Evolutionary conservation across 2,113 vertebrate species (phyloP).

Genomic region (Connochaetes taurinus): DNA sequence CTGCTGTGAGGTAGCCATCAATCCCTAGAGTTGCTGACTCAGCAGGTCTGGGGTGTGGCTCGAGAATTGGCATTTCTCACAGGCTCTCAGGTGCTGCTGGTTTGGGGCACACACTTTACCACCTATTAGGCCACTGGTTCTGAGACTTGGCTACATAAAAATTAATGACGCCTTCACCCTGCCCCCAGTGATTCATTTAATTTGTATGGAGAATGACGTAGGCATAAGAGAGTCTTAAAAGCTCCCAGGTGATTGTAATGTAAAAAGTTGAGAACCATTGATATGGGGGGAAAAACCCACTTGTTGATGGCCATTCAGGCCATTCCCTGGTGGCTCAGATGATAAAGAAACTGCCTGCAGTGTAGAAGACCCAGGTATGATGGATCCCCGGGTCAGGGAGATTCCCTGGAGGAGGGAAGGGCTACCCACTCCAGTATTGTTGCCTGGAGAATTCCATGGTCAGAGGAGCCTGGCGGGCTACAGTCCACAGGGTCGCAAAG

Average conservation of each 20-base stretch:
- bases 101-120: too few species aligned
- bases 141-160: not conserved
- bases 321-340: not conserved
- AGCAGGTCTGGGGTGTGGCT: not conserved
- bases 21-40: not conserved
- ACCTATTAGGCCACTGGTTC: not conserved
- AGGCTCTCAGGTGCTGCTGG: not conserved
- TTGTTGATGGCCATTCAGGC: not conserved
- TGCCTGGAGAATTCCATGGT: not conserved
- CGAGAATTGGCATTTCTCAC: not conserved
- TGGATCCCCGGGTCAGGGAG: not conserved
- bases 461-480: not conserved
- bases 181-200: not conserved
- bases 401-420: not conserved
- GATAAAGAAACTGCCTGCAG: not conserved
- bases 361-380: not conserved
- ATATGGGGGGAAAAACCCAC: fast-evolving
- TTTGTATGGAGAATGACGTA: not conserved
- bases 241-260: not conserved
- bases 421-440: not conserved
- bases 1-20: not conserved
- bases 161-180: not conserved
- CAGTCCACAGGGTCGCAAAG: not conserved
- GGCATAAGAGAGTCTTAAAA: not conserved
- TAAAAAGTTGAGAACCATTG: not conserved